Percentiles rank a stretch among this genome's conserved stretches.
These are phyloP conservation scores for Grammomys dolichurus DNA, from an alignment of 2,113 vertebrate species.

Conservation along the genomic window DNA sequence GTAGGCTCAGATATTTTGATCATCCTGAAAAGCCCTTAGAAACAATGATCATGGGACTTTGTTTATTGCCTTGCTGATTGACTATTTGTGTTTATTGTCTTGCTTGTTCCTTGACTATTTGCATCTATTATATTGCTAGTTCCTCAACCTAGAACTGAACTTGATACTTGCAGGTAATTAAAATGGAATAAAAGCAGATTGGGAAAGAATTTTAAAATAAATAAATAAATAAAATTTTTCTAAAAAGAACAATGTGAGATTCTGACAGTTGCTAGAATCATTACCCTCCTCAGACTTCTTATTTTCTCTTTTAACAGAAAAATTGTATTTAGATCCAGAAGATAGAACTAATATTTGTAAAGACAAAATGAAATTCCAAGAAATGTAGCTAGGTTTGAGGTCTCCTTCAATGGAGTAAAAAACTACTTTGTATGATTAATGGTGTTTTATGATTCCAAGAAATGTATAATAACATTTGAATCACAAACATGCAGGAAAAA, in stretches of 20 bases:
- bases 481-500: neutral
- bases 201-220: no score
- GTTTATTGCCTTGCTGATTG: no score
- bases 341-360: slow-evolving; percentile 36
- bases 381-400: neutral
- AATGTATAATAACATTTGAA: neutral
- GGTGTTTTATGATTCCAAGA: neutral
- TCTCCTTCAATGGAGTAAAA: neutral
- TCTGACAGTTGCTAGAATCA: neutral
- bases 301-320: neutral
- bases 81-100: no score
- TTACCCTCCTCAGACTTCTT: neutral
- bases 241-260: neutral
- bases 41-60: no score
- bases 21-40: no score
- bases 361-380: slow-evolving; percentile 20
- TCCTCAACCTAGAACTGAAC: no score
- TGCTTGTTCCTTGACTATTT: no score
- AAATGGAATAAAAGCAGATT: no score
- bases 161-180: no score
- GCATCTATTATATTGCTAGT: no score
- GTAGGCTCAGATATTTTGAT: no score
- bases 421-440: slow-evolving; percentile 13
- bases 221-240: no score
- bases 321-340: neutral